Evolutionary conservation across 2,113 vertebrate species (phyloP).

Genomic region (Prochilodus magdalenae): DNA sequence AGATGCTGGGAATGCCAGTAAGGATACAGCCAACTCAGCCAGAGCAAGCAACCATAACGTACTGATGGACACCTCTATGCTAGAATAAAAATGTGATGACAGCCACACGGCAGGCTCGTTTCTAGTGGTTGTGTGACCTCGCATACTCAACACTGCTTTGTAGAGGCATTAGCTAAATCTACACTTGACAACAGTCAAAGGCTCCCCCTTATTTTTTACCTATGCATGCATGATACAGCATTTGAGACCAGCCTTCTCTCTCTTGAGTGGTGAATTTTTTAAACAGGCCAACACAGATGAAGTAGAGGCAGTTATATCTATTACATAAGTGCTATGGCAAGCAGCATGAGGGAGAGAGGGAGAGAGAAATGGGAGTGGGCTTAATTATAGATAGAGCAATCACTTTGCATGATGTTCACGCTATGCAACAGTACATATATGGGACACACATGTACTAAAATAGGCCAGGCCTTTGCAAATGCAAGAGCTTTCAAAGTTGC

Average conservation of each 20-base stretch:
- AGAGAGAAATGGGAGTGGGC: neutral
- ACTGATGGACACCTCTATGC: neutral
- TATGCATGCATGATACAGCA: neutral
- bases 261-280: slow-evolving; percentile 10
- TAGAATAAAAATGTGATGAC: slow-evolving; percentile 51
- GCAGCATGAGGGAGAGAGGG: neutral
- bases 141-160: slow-evolving; percentile 15
- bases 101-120: neutral
- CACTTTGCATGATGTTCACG: neutral
- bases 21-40: neutral
- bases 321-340: slow-evolving; percentile 23
- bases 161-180: neutral
- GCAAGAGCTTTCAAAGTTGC: neutral
- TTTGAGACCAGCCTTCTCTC: neutral
- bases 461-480: neutral
- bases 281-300: slow-evolving; percentile 7
- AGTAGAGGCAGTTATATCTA: slow-evolving; percentile 10
- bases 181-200: neutral
- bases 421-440: slow-evolving; percentile 1
- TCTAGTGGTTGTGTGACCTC: slow-evolving; percentile 1
- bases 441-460: slow-evolving; percentile 5
- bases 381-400: slow-evolving; percentile 46
- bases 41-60: neutral
- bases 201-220: neutral
- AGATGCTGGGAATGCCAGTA: neutral